Base-by-base conservation (phyloP, 2,888 invertebrate species). In the Mythimna ferrago region DNA sequence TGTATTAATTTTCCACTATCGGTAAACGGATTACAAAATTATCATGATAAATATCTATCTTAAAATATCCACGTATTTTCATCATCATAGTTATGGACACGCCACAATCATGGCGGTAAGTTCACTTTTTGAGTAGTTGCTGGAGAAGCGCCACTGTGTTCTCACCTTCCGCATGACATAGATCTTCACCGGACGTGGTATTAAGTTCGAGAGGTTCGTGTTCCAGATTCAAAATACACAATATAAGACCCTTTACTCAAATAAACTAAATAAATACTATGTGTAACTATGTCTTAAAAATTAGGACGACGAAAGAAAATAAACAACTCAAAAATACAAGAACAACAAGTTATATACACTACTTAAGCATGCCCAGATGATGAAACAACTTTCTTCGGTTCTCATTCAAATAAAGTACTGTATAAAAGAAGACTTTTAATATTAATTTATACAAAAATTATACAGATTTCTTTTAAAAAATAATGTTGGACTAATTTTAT, bases 391-490 rank as follows among this genome's bases (percentile, higher is more conserved):
- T 66, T 66, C 63, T 66, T 67, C 54, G 14, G 62, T 71, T 73
- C 68, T 0, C 67, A 73, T 82, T 74, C 72, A 75, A 56, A 75
- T 61, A 60, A 70, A 21, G 54, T 65, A 68, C 54, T 54, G 44
- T 79, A 76, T 62, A 80, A 69, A 76, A 76, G 72, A 67, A 73
- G 65, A 62, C 61, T 72, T 72, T 53, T 14, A 75, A 58, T 66
- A 83, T 75, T 79, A 87, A 69, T 73, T 71, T 76, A 67, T 76
- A 56, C 65, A 21, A 73, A 62, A 85, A 87, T 88, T 88, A 87
- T 87, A 85, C 84, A 80, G 71, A 73, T 77, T 73, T 71, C 66
- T 16, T 75, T 57, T 35, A 56, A 66, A 76, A 85, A 86, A 84
- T 81, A 82, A 82, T 71, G 48, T 80, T 60, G 51, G 32, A 26